Evolutionary conservation across 1,140 invertebrate genomes (phyloP).

Genomic region (Pseudomyrmex flavicornis): DNA sequence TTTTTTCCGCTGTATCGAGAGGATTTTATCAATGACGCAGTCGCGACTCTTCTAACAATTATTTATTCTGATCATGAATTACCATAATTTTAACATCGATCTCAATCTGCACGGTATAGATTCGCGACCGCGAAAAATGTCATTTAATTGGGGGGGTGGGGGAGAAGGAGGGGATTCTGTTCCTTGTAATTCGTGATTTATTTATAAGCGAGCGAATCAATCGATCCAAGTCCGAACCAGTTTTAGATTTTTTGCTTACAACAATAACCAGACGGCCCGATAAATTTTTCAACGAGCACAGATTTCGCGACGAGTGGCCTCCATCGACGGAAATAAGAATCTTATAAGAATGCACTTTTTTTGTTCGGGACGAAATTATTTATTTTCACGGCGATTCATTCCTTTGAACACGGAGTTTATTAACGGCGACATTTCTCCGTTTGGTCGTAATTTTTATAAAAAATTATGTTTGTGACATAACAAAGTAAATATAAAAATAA

Average conservation of each 20-base stretch:
- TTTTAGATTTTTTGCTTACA: background rate
- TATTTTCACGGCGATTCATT: background rate
- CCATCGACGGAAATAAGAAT: background rate
- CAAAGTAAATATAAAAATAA: too few species aligned
- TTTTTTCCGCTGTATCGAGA: too few species aligned
- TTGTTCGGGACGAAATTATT: background rate
- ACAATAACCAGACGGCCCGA: background rate
- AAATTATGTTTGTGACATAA: too few species aligned
- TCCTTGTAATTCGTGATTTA: background rate
- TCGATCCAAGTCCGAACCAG: background rate
- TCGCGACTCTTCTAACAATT: too few species aligned
- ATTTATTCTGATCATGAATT: too few species aligned
- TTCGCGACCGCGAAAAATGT: too few species aligned
- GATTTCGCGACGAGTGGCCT: background rate
- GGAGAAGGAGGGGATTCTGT: background rate
- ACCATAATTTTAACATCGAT: too few species aligned
- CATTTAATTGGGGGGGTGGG: too few species aligned
- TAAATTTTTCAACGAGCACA: background rate
- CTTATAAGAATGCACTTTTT: background rate
- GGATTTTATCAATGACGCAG: too few species aligned
- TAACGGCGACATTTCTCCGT: too few species aligned
- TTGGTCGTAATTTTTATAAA: too few species aligned
- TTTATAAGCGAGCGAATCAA: background rate
- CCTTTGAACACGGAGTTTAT: background rate
- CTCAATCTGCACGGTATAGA: too few species aligned